phyloP scores from a whole-genome alignment of 2,888 invertebrate species.

The Aphrophora alni region DNA sequence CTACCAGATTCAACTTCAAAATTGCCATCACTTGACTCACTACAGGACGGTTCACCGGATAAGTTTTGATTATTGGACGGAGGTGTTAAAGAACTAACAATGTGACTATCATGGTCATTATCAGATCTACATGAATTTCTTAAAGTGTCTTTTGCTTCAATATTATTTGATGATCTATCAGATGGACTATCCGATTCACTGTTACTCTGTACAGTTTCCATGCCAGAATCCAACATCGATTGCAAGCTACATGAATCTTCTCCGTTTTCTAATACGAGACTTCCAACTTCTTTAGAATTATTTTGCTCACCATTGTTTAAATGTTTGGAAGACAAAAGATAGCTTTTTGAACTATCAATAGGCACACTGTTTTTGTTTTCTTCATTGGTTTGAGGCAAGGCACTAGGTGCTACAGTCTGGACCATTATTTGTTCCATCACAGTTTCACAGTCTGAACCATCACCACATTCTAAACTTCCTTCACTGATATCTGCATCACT shows the following conservation, averaged over 20 bases:
- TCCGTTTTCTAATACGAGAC: not conserved
- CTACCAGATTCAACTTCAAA: not conserved
- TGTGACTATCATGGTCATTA: not conserved
- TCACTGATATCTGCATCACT: conserved; percentile 36
- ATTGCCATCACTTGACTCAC: not conserved
- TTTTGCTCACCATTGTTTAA: not conserved
- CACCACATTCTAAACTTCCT: conserved; percentile 29
- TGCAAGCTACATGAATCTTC: conserved; percentile 7
- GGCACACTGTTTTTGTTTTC: not conserved
- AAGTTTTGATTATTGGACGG: not conserved
- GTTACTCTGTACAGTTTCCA: conserved; percentile 38
- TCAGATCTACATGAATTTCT: not conserved
- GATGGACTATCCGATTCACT: conserved; percentile 36
- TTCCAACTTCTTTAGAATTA: not conserved
- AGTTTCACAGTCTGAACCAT: conserved; percentile 41
- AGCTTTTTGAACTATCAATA: not conserved
- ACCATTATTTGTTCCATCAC: conserved; percentile 27
- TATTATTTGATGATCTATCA: conserved; percentile 10
- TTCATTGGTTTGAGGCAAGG: not conserved
- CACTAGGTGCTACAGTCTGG: not conserved
- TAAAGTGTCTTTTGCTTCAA: not conserved
- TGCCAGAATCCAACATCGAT: conserved; percentile 17
- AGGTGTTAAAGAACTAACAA: not conserved
- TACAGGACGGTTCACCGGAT: not conserved
- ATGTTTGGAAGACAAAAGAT: not conserved